Evolutionary conservation across 2,113 vertebrate species (phyloP).

Genomic region (Tupaia tana): DNA sequence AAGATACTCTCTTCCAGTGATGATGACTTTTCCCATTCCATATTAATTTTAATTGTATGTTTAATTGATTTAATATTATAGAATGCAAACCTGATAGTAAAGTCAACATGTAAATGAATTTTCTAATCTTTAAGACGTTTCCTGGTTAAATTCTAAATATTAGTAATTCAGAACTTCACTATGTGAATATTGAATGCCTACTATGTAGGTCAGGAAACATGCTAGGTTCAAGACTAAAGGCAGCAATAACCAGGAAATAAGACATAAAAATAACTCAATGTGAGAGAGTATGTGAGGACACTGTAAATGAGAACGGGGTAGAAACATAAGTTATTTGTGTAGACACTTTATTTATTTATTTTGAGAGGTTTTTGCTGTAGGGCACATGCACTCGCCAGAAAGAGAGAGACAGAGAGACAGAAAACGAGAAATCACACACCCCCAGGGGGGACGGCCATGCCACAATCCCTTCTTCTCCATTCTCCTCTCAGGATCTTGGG

Average conservation of each 20-base stretch:
- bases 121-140: background rate
- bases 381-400: too few species aligned
- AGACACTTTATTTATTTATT: background rate
- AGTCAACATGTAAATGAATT: background rate
- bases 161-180: constrained; percentile 8
- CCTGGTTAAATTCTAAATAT: background rate
- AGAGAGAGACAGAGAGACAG: too few species aligned
- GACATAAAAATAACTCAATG: background rate
- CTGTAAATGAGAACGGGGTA: background rate
- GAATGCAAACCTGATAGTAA: background rate
- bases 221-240: background rate
- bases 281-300: background rate
- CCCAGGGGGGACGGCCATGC: too few species aligned
- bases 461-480: too few species aligned
- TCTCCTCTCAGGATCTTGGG: too few species aligned
- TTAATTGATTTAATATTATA: background rate
- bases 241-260: background rate
- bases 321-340: background rate
- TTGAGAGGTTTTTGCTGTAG: too few species aligned
- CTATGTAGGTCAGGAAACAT: background rate
- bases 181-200: constrained; percentile 8
- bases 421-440: too few species aligned
- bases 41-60: background rate
- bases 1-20: background rate
- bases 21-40: background rate